phyloP scores from a whole-genome alignment of 2,797 vertebrate species.

The Enteromius unitaeniatus region DNA sequence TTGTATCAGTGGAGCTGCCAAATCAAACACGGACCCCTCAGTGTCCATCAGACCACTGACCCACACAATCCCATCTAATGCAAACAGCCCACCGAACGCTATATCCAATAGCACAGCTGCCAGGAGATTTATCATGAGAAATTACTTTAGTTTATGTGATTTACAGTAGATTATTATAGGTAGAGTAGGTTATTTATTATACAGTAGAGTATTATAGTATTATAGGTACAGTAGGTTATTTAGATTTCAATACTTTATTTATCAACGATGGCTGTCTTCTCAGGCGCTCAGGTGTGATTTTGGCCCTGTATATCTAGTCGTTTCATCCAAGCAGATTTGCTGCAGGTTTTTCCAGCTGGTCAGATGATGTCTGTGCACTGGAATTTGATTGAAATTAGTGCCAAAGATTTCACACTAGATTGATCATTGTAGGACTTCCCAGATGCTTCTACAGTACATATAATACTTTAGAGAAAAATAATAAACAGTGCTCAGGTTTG shows the following conservation, averaged over 20 bases:
- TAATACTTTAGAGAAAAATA: neutral
- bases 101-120: neutral
- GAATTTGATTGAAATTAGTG: conserved; percentile 12
- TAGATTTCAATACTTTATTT: neutral
- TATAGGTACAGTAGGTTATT: too few species aligned
- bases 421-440: neutral
- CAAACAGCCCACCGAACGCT: neutral
- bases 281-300: neutral
- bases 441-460: neutral
- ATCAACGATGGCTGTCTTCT: too few species aligned
- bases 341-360: neutral
- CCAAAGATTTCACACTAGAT: neutral
- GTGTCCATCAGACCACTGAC: neutral
- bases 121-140: neutral
- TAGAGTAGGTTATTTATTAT: too few species aligned
- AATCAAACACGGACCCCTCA: neutral
- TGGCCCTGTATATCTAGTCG: too few species aligned
- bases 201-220: too few species aligned
- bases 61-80: neutral
- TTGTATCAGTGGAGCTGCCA: neutral
- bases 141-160: neutral
- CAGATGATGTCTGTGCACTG: neutral
- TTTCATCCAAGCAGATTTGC: neutral
- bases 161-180: too few species aligned
- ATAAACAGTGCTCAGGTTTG: neutral